These are phyloP conservation scores for Acromyrmex charruanus DNA, from an alignment of 1,140 invertebrate species.

Conservation along the genomic window DNA sequence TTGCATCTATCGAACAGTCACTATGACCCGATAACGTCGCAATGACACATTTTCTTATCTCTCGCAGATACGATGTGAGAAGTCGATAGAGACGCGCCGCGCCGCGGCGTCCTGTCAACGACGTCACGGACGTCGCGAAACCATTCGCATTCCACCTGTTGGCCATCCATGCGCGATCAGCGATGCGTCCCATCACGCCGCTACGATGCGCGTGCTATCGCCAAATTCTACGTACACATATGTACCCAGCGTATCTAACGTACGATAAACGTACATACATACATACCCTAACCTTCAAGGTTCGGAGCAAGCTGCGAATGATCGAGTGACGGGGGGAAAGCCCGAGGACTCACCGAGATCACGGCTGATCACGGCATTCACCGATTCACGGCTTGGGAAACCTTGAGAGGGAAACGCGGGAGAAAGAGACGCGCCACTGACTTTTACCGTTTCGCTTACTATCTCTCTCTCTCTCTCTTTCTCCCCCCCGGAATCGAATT, in stretches of 20 bases:
- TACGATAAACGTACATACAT: neutral
- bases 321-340: neutral
- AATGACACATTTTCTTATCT: slow-evolving; percentile 59
- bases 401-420: neutral
- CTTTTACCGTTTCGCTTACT: neutral
- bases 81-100: neutral
- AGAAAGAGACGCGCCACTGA: slow-evolving; percentile 6
- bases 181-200: neutral
- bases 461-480: neutral
- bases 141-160: neutral
- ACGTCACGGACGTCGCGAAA: neutral
- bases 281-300: slow-evolving; percentile 20
- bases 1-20: neutral
- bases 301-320: neutral
- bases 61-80: slow-evolving; percentile 12
- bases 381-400: neutral
- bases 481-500: neutral
- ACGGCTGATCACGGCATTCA: no score
- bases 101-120: neutral
- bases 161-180: no score
- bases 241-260: neutral
- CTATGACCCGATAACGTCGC: slow-evolving; percentile 24
- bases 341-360: neutral
- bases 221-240: neutral
- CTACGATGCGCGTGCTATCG: neutral